Percentiles rank a stretch among this genome's conserved stretches.
Evolutionary conservation across 2,888 invertebrate species (phyloP).

Genomic region (Anthoptus insignis): DNA sequence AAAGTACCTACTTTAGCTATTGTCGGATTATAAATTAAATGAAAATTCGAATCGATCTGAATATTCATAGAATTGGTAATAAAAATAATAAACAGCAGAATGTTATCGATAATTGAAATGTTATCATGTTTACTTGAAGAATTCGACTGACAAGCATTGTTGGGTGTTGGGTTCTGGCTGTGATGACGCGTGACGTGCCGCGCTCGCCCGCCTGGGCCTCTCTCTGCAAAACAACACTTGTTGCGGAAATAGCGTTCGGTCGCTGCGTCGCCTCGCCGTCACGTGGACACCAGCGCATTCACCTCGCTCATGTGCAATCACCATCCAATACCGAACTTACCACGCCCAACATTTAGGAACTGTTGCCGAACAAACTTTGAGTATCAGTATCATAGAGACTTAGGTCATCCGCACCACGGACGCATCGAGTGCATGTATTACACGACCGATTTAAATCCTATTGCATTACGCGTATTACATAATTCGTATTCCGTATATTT

Average conservation of each 20-base stretch:
- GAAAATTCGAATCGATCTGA: neutral
- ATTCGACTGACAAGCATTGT: neutral
- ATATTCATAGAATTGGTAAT: neutral
- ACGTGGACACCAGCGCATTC: slow-evolving; percentile 61
- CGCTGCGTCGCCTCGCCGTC: slow-evolving; percentile 47
- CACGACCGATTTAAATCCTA: too few relatives aligned
- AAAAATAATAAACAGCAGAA: too few relatives aligned
- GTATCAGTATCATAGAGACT: too few relatives aligned
- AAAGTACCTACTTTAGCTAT: slow-evolving; percentile 1
- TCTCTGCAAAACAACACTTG: slow-evolving; percentile 83
- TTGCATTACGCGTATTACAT: too few relatives aligned
- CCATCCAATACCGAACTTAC: neutral
- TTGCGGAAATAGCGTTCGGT: slow-evolving; percentile 82
- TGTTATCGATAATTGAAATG: neutral
- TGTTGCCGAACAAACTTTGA: too few relatives aligned
- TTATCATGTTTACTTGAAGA: neutral
- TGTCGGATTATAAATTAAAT: neutral
- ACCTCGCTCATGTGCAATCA: slow-evolving; percentile 60
- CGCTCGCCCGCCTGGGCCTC: slow-evolving; percentile 74
- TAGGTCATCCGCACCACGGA: too few relatives aligned
- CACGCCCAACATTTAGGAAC: too few relatives aligned
- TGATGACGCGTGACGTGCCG: slow-evolving; percentile 52
- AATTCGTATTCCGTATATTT: too few relatives aligned
- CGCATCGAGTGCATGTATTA: too few relatives aligned
- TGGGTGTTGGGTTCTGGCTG: slow-evolving; percentile 20